Evolutionary conservation across 2,888 invertebrate species (phyloP), one percentile per base, ranked within the genome.

Genomic region (Patella depressa): DNA sequence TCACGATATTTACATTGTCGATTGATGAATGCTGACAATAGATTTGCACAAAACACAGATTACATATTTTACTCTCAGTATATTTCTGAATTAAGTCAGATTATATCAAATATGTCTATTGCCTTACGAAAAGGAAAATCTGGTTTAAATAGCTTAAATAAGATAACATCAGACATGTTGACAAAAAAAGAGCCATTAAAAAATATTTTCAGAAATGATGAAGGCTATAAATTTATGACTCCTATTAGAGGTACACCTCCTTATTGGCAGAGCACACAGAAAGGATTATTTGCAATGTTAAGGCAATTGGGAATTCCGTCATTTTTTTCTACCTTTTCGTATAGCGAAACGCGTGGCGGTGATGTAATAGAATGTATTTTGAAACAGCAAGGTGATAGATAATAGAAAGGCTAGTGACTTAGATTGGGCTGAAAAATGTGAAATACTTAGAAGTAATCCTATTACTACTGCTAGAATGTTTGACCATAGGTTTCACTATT

Each of bases 41-140:
- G 76, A 45, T 81, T 77, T 74, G 77, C 79, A 19, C 57, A 29
- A 57, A 78, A 81, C 65, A 34, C 57, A 5, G 65, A 73, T 19
- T 79, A 76, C 69, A 72, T 81, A 12, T 81, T 79, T 54, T 79
- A 57, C 65, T 57, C 71, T 24, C 81, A 81, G 24, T 81, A 79
- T 53, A 9, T 77, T 15, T 74, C 71, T 15, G 81, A 81, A 72
- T 54, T 81, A 45, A 59, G 79, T 3, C 53, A 75, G 24, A 73
- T 79, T 3, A 73, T 77, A 53, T 75, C 72, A 34, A 72, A 71
- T 53, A 59, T 76, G 17, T 76, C 74, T 17, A 80, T 80, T 57
- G 71, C 77, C 5, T 24, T 78, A 4, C 72, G 81, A 9, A 81
- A 81, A 75, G 34, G 78, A n/a, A 55, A 54, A 17, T 14, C 14